phyloP scores from a whole-genome alignment of 64 coral and sea anemone genomes.

The Cladopsammia gracilis region DNA sequence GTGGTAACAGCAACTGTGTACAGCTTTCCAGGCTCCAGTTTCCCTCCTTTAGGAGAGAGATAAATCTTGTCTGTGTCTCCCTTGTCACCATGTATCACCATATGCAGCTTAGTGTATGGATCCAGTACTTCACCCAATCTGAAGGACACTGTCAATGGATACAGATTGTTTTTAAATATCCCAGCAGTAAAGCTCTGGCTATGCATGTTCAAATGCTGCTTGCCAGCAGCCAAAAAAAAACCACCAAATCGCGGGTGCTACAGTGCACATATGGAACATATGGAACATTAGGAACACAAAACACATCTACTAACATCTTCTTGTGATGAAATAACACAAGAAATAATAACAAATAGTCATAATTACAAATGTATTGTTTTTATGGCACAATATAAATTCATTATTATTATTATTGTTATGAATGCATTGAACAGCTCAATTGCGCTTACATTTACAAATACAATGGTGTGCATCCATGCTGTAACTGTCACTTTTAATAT shows the following conservation, averaged over 20 bases:
- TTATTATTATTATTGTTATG: no score
- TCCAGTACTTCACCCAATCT: constrained; percentile 80
- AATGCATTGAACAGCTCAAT: no score
- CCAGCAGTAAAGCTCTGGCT: background rate
- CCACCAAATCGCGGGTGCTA: no score
- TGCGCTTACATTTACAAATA: no score
- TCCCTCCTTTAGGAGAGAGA: constrained; percentile 69
- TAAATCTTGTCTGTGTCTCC: constrained; percentile 86
- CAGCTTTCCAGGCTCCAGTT: constrained; percentile 71
- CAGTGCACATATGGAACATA: background rate
- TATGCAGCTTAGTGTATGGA: constrained; percentile 77
- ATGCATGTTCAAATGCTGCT: background rate
- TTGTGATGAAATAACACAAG: no score
- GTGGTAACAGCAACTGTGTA: constrained; percentile 77
- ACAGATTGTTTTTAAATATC: background rate
- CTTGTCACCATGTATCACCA: constrained; percentile 76
- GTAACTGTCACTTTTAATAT: no score
- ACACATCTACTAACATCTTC: no score
- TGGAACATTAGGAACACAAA: background rate
- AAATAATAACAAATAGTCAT: no score
- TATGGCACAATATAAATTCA: no score
- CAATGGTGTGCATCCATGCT: no score
- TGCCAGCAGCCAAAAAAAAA: no score
- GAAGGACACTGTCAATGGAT: constrained; percentile 69
- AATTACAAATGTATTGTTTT: no score